Evolutionary conservation across 2,113 vertebrate species (phyloP).

Genomic region (Heterotilapia buettikoferi): DNA sequence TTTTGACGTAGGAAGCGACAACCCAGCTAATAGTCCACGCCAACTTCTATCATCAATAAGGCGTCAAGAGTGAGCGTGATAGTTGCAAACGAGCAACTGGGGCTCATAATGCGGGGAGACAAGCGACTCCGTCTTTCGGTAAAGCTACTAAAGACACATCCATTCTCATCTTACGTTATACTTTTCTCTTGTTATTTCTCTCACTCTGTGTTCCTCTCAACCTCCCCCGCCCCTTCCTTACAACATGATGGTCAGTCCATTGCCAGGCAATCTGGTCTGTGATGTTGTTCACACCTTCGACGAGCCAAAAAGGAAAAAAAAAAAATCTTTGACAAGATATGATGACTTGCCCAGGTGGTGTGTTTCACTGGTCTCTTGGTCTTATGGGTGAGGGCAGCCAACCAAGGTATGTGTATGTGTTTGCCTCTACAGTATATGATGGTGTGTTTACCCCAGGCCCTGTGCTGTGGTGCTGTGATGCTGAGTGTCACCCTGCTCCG

Average conservation of each 20-base stretch:
- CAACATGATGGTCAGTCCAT: slow-evolving; percentile 77
- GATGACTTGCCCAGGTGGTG: slow-evolving; percentile 68
- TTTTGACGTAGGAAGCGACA: slow-evolving; percentile 32
- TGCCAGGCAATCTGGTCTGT: slow-evolving; percentile 82
- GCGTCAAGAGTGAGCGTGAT: slow-evolving; percentile 7
- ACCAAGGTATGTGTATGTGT: slow-evolving; percentile 22
- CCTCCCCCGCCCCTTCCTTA: slow-evolving; percentile 55
- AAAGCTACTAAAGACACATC: background rate
- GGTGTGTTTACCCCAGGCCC: slow-evolving; percentile 59
- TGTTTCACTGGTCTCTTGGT: slow-evolving; percentile 63
- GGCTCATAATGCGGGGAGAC: slow-evolving; percentile 45
- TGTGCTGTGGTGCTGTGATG: slow-evolving; percentile 62
- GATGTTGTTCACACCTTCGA: slow-evolving; percentile 73
- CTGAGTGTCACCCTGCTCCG: slow-evolving; percentile 64
- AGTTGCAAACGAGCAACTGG: slow-evolving; percentile 8
- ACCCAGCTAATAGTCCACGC: slow-evolving; percentile 54
- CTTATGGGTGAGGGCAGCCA: slow-evolving; percentile 49
- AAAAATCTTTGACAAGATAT: slow-evolving; percentile 62
- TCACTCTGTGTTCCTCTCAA: slow-evolving; percentile 50
- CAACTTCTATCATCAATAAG: slow-evolving; percentile 44
- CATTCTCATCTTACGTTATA: slow-evolving; percentile 40
- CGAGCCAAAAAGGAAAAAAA: slow-evolving; percentile 57
- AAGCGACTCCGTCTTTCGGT: slow-evolving; percentile 1
- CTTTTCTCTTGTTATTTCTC: slow-evolving; percentile 51
- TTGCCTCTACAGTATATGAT: slow-evolving; percentile 39